These are phyloP conservation scores for Acanthurus leucopareius DNA, from an alignment of 2,797 vertebrate genomes.

Conservation along the genomic window DNA sequence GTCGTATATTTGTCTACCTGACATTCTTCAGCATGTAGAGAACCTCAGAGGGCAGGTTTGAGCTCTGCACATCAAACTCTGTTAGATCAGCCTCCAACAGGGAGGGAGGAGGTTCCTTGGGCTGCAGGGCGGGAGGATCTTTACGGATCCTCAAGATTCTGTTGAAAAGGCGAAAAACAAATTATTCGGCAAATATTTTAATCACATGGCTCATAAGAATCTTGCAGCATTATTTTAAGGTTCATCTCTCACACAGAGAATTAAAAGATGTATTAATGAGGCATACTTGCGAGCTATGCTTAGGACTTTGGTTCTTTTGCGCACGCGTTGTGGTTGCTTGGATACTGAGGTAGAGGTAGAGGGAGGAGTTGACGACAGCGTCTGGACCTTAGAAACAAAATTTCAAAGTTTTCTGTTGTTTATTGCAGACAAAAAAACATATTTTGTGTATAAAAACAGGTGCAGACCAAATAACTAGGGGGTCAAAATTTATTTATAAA, in stretches of 20 bases:
- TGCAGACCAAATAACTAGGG: not conserved
- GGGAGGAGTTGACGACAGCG: constrained; percentile 87
- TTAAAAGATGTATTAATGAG: not conserved
- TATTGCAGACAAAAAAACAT: constrained; percentile 6
- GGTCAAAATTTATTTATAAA: not conserved
- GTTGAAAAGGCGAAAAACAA: not conserved
- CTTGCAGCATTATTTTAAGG: not conserved
- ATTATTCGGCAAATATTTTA: not conserved
- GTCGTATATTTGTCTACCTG: constrained; percentile 66
- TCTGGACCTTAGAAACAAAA: constrained; percentile 87
- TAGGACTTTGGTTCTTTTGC: constrained; percentile 93
- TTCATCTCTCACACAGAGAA: not conserved
- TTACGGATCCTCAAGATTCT: constrained; percentile 95
- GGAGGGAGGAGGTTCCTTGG: constrained; percentile 95
- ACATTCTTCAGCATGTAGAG: constrained; percentile 99
- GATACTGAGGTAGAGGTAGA: constrained; percentile 83
- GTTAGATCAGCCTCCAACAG: constrained; percentile 95
- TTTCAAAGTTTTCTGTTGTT: not conserved
- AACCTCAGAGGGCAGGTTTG: constrained; percentile 95
- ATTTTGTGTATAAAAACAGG: not conserved
- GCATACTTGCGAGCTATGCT: constrained; percentile 94
- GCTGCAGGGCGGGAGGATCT: constrained; percentile 94
- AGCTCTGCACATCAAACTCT: constrained; percentile 96
- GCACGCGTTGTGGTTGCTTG: constrained; percentile 85
- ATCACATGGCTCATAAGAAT: not conserved